Base-by-base conservation (phyloP, 2,797 vertebrate species). In the Nothura maculosa region DNA sequence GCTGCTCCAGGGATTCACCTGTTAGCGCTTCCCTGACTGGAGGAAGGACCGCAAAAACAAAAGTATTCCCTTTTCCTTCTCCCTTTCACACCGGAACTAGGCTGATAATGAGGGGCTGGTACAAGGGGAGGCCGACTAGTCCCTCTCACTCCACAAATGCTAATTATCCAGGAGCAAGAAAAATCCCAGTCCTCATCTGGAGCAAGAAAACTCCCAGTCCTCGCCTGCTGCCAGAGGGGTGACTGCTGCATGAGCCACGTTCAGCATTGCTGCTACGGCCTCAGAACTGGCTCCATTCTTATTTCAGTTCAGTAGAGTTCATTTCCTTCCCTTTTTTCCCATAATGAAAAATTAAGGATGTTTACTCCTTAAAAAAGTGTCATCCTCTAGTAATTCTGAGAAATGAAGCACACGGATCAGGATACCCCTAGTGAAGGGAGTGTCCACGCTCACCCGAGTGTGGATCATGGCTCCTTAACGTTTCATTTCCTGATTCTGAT, bases 21-120 rank as follows among this genome's bases (percentile, higher is more conserved):
- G 34, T 27, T 66, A 6, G 7, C 17, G 45, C 20, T 78, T 88
- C 70, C 80, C 27, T 67, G 94, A 34, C 3, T 1, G 21, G 54
- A 82, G 90, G 61, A 88, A 77, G 91, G 40, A 64, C 38, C 64
- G 34, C 6, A 50, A 64, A 87, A 91, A 87, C 92, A 74, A 43
- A 40, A 11, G 79, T 30, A 25, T 75, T 47, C 11, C 15, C 5
- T 74, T 68, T 81, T 40, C 16, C 17, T 22, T 63, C 67, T 61
- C 15, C 27, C 28, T 74, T 84, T 84, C 77, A 72, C 34, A 58
- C 52, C 47, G 68, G 50, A 92, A 72, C 6, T 69, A 58, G 24
- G 18, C 58, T 68, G 48, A 86, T 45, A 86, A 64, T 76, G 43
- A 63, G 64, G 43, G 47, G 24, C 58, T 84, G 36, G n/a, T 85